Percentiles rank a stretch among this genome's conserved stretches.
Conservation (phyloP, 2,113 vertebrate species). For the Aix galericulata region DNA sequence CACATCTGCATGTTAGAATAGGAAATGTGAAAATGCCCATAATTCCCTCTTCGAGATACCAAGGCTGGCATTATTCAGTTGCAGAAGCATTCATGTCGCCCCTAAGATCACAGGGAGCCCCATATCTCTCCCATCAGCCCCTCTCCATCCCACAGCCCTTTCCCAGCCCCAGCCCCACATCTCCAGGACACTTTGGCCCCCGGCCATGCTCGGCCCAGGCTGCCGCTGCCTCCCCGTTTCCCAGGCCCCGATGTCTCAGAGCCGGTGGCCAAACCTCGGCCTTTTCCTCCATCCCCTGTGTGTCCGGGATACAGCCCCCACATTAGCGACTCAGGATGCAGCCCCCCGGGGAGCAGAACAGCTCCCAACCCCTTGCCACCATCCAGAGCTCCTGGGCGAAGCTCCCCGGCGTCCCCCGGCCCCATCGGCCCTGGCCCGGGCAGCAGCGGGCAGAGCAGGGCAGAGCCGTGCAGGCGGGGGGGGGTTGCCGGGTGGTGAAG, state of each 20-base stretch:
- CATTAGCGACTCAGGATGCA: neutral
- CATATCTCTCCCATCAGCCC: neutral
- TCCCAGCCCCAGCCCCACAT: neutral
- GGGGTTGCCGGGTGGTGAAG: accelerated
- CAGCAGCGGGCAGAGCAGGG: neutral
- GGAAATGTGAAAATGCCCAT: neutral
- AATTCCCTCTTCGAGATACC: neutral
- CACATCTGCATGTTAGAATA: constrained; percentile 25
- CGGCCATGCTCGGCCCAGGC: accelerated
- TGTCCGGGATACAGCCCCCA: too few species aligned
- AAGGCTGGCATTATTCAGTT: neutral
- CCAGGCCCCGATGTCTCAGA: neutral
- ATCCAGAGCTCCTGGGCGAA: too few species aligned
- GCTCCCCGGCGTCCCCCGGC: too few species aligned
- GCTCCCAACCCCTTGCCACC: neutral
- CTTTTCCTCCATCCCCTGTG: neutral
- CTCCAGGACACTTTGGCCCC: neutral
- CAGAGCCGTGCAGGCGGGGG: neutral
- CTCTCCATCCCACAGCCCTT: neutral
- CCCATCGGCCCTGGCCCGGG: neutral
- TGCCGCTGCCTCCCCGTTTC: accelerated
- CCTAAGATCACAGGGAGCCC: neutral
- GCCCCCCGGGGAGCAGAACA: neutral
- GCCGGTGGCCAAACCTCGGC: accelerated
- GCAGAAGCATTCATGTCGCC: neutral